Evolutionary conservation across 2,797 vertebrate genomes (phyloP).

Genomic region (Tokudaia tokunoshimensis): DNA sequence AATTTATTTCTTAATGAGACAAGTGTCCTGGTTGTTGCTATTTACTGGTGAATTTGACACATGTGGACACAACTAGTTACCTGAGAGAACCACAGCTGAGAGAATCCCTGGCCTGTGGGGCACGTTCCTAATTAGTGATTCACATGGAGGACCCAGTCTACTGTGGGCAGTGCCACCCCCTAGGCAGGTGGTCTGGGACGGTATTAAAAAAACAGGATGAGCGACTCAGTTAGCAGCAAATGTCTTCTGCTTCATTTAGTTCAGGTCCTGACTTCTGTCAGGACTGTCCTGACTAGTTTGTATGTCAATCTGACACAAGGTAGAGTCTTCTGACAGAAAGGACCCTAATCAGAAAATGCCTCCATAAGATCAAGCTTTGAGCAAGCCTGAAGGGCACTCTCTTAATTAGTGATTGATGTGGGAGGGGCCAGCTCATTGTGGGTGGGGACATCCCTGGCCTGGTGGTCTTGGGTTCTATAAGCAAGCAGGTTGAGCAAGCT

Average conservation of each 20-base stretch:
- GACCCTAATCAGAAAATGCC: background rate
- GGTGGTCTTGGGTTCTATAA: background rate
- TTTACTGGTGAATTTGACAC: background rate
- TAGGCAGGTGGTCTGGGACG: background rate
- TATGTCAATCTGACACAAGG: background rate
- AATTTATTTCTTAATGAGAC: background rate
- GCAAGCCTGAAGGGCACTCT: background rate
- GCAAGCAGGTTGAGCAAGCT: background rate
- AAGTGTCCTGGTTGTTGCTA: background rate
- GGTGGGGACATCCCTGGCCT: background rate
- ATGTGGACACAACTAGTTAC: background rate
- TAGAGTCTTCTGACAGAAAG: background rate
- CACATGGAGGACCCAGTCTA: background rate
- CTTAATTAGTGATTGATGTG: background rate
- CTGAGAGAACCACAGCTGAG: background rate
- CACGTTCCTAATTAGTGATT: background rate
- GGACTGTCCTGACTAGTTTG: background rate
- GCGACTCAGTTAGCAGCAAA: background rate
- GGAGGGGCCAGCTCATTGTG: background rate
- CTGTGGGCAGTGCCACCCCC: background rate
- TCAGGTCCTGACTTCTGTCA: background rate
- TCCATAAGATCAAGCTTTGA: background rate
- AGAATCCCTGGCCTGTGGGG: background rate
- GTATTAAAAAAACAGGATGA: background rate
- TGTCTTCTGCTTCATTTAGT: background rate